Evolutionary conservation across 2,113 vertebrate species (phyloP).

Genomic region (Syngnathus scovelli): DNA sequence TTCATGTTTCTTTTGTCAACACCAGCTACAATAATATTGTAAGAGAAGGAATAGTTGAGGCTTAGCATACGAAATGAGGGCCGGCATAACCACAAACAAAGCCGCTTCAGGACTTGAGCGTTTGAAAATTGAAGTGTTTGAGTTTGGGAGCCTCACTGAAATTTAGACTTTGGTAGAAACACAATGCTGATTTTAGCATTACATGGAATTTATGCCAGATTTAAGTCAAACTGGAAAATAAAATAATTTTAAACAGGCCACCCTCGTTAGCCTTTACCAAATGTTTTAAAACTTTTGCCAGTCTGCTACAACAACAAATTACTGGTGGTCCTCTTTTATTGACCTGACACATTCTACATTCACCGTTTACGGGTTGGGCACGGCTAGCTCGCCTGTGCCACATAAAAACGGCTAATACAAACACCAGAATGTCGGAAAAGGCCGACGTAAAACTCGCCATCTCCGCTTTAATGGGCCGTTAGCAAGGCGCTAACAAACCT

Average conservation of each 20-base stretch:
- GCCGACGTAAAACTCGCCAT: conserved; percentile 40
- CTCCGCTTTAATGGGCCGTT: conserved; percentile 65
- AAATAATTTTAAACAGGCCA: background rate
- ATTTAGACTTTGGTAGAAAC: conserved; percentile 38
- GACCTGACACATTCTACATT: conserved; percentile 57
- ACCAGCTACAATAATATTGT: conserved; percentile 12
- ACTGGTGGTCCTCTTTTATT: conserved; percentile 63
- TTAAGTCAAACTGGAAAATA: conserved; percentile 9
- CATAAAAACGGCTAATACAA: conserved; percentile 51
- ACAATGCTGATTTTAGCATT: conserved; percentile 32
- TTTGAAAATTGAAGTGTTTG: background rate
- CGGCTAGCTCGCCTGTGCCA: conserved; percentile 43
- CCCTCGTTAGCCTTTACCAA: background rate
- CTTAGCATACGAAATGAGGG: background rate
- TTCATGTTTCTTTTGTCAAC: conserved; percentile 23
- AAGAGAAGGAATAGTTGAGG: conserved; percentile 5
- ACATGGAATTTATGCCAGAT: conserved; percentile 23
- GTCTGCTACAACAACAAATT: conserved; percentile 20
- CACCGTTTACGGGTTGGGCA: conserved; percentile 56
- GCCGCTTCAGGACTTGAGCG: background rate
- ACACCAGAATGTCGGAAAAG: conserved; percentile 60
- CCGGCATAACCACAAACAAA: background rate
- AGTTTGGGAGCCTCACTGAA: conserved; percentile 13
- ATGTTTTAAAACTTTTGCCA: background rate
- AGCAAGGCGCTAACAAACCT: conserved; percentile 55